Evolutionary conservation across 2,797 vertebrate genomes (phyloP).

Genomic region (Macroramphosus scolopax): DNA sequence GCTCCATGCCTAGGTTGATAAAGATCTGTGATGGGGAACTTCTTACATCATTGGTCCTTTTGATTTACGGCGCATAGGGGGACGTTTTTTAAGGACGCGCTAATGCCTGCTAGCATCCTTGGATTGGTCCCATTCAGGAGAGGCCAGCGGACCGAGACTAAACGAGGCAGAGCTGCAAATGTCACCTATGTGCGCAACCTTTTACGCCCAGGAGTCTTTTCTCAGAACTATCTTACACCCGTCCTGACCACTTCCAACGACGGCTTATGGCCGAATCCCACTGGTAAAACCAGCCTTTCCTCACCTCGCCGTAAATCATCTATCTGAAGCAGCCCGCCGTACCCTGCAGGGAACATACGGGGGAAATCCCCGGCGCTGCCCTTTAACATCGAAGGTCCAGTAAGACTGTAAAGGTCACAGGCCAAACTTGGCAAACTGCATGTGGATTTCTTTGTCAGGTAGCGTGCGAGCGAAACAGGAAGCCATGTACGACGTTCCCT

Average conservation of each 20-base stretch:
- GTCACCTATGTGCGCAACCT: slow-evolving; percentile 70
- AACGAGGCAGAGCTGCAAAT: slow-evolving; percentile 64
- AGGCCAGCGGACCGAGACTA: slow-evolving; percentile 39
- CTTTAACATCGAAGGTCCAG: slow-evolving; percentile 46
- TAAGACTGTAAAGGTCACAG: slow-evolving; percentile 61
- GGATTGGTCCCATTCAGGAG: slow-evolving; percentile 54
- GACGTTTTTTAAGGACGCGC: slow-evolving; percentile 50
- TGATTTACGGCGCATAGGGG: slow-evolving; percentile 63
- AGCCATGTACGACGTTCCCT: slow-evolving; percentile 1
- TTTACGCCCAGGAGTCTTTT: slow-evolving; percentile 60
- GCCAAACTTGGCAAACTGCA: slow-evolving; percentile 35
- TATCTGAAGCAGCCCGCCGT: slow-evolving; percentile 53
- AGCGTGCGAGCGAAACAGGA: slow-evolving; percentile 33
- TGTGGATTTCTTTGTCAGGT: slow-evolving; percentile 58
- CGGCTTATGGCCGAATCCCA: slow-evolving; percentile 57
- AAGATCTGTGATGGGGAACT: slow-evolving; percentile 66
- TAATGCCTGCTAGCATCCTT: slow-evolving; percentile 64
- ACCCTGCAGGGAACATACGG: slow-evolving; percentile 42
- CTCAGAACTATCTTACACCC: slow-evolving; percentile 66
- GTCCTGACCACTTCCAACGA: slow-evolving; percentile 52
- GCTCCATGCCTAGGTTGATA: slow-evolving; percentile 52
- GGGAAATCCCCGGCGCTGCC: slow-evolving; percentile 58
- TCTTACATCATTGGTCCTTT: slow-evolving; percentile 63
- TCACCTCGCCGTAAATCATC: slow-evolving; percentile 67
- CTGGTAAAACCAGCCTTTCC: slow-evolving; percentile 33